phyloP scores from a whole-genome alignment of 53 echinoderm and acorn worm genomes.

The Echinarachnius parma region DNA sequence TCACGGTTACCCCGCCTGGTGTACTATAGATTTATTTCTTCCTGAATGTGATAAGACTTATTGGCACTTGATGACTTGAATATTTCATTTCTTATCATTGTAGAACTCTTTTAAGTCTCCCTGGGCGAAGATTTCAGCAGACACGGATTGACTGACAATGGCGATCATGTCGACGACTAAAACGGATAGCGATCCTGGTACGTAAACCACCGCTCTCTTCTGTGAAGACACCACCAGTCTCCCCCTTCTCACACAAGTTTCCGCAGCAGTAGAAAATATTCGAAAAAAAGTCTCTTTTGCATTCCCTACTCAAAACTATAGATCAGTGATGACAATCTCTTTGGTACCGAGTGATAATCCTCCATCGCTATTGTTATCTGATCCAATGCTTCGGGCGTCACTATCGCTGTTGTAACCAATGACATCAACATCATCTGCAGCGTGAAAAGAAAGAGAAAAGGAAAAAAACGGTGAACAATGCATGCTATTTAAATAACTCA shows the following conservation, averaged over 20 bases:
- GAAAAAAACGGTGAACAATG: no score
- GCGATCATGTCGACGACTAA: no score
- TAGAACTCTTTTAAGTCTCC: neutral
- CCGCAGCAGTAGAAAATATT: conserved; percentile 28
- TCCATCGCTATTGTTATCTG: conserved; percentile 85
- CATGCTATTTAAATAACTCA: no score
- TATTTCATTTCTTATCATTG: conserved; percentile 1
- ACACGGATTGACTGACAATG: no score
- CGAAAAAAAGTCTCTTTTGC: neutral
- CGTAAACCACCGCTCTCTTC: no score
- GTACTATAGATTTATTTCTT: conserved; percentile 3
- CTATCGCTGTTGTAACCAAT: conserved; percentile 97
- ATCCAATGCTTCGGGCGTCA: conserved; percentile 70
- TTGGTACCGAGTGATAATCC: conserved; percentile 73
- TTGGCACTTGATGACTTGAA: conserved; percentile 46
- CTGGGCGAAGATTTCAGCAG: conserved; percentile 18
- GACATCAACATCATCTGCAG: conserved; percentile 94
- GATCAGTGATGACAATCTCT: conserved; percentile 44
- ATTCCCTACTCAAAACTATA: conserved; percentile 19
- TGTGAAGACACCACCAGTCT: no score
- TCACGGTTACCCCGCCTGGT: conserved; percentile 9
- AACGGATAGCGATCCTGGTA: no score
- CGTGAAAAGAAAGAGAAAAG: neutral
- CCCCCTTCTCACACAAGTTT: conserved; percentile 7
- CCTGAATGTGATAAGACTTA: conserved; percentile 42